Percentiles rank a stretch among this genome's conserved stretches.
phyloP scores from a whole-genome alignment of 2,888 invertebrate species.

The Alloplasta piceator region DNA sequence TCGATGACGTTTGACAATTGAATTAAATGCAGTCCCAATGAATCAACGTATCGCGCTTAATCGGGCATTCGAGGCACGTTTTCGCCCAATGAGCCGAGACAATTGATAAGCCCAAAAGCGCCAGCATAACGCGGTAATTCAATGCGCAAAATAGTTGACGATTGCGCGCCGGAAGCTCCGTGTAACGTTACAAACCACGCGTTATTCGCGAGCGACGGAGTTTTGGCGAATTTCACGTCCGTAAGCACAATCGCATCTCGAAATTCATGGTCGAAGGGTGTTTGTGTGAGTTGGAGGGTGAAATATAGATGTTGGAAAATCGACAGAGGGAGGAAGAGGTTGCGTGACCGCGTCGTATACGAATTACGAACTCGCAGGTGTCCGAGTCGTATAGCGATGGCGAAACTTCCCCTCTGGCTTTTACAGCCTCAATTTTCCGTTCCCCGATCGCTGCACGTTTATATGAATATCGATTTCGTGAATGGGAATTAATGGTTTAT shows the following conservation, averaged over 20 bases:
- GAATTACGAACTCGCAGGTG: slow-evolving; percentile 51
- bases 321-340: slow-evolving; percentile 11
- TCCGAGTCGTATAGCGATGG: slow-evolving; percentile 36
- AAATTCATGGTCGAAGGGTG: background rate
- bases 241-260: background rate
- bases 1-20: background rate
- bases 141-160: too few relatives aligned
- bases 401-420: background rate
- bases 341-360: slow-evolving; percentile 23
- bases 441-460: background rate
- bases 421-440: background rate
- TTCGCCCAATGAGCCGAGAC: background rate
- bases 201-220: background rate
- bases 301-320: slow-evolving; percentile 4
- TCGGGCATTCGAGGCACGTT: background rate
- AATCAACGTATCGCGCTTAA: background rate
- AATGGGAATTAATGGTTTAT: too few relatives aligned
- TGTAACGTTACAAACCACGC: background rate
- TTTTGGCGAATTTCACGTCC: background rate
- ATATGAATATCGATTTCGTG: background rate
- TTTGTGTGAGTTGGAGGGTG: background rate
- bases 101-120: slow-evolving; percentile 3
- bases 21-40: background rate
- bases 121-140: too few relatives aligned
- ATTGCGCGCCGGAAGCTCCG: background rate